Conservation (phyloP, 2,888 invertebrate genomes). For the Leptopilina syphax region DNA sequence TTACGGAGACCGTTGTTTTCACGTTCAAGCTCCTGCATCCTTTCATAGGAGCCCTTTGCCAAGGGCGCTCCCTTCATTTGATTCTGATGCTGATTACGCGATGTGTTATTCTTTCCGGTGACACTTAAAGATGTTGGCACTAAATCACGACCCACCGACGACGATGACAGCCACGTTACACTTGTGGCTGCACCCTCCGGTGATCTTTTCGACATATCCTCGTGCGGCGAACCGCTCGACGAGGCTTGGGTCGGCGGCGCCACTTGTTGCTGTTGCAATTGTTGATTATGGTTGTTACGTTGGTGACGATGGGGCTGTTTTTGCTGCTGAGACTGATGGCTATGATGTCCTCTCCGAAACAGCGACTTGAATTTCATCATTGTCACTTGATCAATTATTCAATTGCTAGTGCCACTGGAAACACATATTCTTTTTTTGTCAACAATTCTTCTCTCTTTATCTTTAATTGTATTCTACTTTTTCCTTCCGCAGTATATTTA, state of each 20-base stretch:
- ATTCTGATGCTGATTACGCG: conserved; percentile 60
- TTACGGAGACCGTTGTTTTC: conserved; percentile 84
- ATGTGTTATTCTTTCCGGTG: conserved; percentile 73
- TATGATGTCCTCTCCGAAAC: conserved; percentile 89
- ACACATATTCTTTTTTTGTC: background rate
- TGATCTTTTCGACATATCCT: conserved; percentile 80
- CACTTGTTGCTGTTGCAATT: conserved; percentile 71
- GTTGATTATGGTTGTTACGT: conserved; percentile 72
- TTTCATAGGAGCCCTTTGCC: conserved; percentile 65
- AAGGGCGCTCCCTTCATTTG: conserved; percentile 51
- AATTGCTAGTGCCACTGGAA: conserved; percentile 22
- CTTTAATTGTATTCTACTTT: background rate
- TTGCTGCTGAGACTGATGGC: conserved; percentile 66
- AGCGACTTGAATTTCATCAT: conserved; percentile 96
- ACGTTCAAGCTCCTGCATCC: conserved; percentile 82
- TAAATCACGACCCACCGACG: conserved; percentile 53
- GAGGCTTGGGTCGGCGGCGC: conserved; percentile 71
- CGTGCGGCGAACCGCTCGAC: conserved; percentile 83
- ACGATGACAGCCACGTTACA: conserved; percentile 52
- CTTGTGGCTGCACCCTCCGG: conserved; percentile 72
- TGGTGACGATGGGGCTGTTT: conserved; percentile 66
- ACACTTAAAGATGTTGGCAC: conserved; percentile 45
- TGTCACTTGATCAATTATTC: conserved; percentile 76
- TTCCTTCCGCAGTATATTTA: background rate
- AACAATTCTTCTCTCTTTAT: background rate